Base-by-base conservation (phyloP, 2,888 invertebrate genomes). In the Anorthoa munda region DNA sequence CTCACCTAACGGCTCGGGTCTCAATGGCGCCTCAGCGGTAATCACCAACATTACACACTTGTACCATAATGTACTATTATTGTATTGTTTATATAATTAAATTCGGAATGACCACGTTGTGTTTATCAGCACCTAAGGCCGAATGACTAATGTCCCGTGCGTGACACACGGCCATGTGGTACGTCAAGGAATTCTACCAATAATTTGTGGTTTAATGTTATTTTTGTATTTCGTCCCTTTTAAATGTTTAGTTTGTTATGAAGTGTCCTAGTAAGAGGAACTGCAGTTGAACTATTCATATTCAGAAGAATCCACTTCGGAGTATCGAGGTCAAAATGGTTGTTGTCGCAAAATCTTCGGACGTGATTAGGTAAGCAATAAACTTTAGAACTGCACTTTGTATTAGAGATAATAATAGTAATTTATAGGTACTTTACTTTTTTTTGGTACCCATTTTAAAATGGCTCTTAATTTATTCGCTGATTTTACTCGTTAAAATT, bases 71-170 rank as follows among this genome's bases (percentile, higher is more conserved):
- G n/a, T n/a, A n/a, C n/a, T n/a, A n/a, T n/a, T 68, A 69, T 58
- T 80, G 55, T 65, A 74, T 68, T 79, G 75, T 81, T 82, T 82
- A 73, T 75, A 64, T 81, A 85, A 83, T 83, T 79, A 79, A 81
- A 86, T 83, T 83, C 70, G 75, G 56, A 75, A 75, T 68, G 66
- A 75, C 65, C 76, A 75, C 76, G 72, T 77, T 77, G 70, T 77
- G 67, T 72, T 68, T 87, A 83, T 85, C 84, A 81, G 82, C 81
- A 85, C 87, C 31, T 70, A 79, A 92, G 92, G 91, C 84, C 89
- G 86, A 65, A 76, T 93, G 94, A 93, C 91, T 93, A 92, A 93
- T 76, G 7, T 18, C 56, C 12, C 64, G 84, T 89, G 89, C 64
- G 84, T 89, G 89, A 91, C 89, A 92, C 87, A 93, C 90, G 50